Conservation (phyloP, 2,113 vertebrate genomes). For the Penelope pileata region DNA sequence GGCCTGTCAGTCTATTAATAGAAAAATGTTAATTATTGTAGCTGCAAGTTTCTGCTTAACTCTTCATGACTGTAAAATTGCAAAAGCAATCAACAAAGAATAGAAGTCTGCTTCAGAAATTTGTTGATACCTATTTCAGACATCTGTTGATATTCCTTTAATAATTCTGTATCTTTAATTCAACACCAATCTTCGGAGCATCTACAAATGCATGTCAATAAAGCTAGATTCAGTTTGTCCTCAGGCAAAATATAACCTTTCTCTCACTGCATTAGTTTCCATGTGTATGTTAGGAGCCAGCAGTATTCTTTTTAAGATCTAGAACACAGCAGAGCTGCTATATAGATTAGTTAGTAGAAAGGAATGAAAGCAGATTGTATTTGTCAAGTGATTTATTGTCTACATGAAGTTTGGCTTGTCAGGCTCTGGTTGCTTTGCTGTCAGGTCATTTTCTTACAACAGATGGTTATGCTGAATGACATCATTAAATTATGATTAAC, state of each 20-base stretch:
- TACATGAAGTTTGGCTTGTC: neutral
- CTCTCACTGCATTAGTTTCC: conserved; percentile 9
- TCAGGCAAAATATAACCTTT: conserved; percentile 45
- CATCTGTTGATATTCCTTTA: neutral
- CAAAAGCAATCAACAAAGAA: neutral
- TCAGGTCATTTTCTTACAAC: conserved; percentile 40
- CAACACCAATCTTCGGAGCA: neutral
- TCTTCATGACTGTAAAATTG: neutral
- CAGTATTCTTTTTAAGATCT: conserved; percentile 14
- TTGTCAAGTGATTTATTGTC: conserved; percentile 54
- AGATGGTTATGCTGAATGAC: conserved; percentile 4
- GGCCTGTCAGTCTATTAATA: neutral
- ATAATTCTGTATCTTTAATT: conserved; percentile 18
- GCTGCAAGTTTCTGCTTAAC: neutral
- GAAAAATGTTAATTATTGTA: neutral
- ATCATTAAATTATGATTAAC: conserved; percentile 38
- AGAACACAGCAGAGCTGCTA: conserved; percentile 16
- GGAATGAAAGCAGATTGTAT: conserved; percentile 36
- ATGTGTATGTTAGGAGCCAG: neutral
- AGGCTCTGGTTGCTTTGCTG: neutral
- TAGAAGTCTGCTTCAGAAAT: neutral
- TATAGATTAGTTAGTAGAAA: conserved; percentile 41
- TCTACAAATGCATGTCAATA: conserved; percentile 3
- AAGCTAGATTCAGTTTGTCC: conserved; percentile 30
- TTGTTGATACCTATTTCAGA: neutral